Conservation (phyloP, 2,113 vertebrate species). For the Etheostoma cragini region DNA sequence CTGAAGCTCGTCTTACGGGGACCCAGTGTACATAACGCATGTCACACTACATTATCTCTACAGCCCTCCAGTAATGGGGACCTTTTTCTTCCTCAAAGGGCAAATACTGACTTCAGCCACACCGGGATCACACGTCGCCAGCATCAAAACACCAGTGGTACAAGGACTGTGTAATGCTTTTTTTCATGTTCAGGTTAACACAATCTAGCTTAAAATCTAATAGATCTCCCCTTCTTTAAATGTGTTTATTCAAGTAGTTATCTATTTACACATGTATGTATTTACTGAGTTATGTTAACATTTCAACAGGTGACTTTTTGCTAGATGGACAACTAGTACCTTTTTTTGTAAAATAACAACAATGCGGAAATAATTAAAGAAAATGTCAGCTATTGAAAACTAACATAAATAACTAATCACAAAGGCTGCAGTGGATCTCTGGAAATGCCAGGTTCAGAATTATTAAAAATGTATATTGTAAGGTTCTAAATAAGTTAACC, state of each 20-base stretch:
- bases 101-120: constrained; percentile 71
- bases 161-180: constrained; percentile 17
- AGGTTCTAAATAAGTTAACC: constrained; percentile 17
- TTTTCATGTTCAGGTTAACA: constrained; percentile 25
- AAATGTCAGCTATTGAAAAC: constrained; percentile 1
- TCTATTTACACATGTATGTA: not conserved
- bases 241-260: not conserved
- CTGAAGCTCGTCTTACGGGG: constrained; percentile 85
- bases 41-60: constrained; percentile 90
- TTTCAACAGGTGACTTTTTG: not conserved
- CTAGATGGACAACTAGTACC: not conserved
- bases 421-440: not conserved
- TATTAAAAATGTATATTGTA: constrained; percentile 7
- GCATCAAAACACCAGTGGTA: constrained; percentile 8
- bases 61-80: constrained; percentile 85
- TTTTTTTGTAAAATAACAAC: constrained; percentile 39
- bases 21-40: constrained; percentile 86
- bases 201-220: not conserved
- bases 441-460: not conserved
- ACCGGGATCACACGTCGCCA: constrained; percentile 34
- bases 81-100: constrained; percentile 82
- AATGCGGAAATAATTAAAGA: not conserved
- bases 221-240: not conserved
- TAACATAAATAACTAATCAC: not conserved
- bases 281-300: constrained; percentile 15